Conservation (phyloP, 2,797 vertebrate genomes). For the Etheostoma perlongum region DNA sequence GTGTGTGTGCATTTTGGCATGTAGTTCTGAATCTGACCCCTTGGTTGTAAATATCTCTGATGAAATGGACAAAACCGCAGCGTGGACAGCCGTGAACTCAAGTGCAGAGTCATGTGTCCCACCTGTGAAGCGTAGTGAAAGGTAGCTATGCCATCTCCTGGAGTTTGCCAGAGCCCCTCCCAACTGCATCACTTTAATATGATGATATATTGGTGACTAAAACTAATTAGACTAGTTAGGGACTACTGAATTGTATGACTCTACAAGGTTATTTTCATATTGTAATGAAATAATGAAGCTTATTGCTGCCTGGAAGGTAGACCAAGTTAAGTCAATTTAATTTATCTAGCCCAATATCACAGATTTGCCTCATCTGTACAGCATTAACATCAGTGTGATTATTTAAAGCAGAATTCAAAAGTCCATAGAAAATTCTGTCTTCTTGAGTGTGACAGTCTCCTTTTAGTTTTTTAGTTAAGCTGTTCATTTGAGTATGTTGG, state of each 20-base stretch:
- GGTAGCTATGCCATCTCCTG: slow-evolving; percentile 85
- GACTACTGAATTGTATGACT: neutral
- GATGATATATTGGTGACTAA: neutral
- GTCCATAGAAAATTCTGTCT: too few species aligned
- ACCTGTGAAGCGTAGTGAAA: slow-evolving; percentile 88
- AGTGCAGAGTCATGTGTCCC: slow-evolving; percentile 87
- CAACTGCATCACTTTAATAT: slow-evolving; percentile 6
- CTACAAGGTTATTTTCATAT: neutral
- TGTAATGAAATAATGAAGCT: neutral
- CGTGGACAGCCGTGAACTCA: slow-evolving; percentile 91
- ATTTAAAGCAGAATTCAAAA: neutral
- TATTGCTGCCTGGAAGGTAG: neutral
- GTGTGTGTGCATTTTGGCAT: slow-evolving; percentile 80
- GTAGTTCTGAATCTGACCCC: slow-evolving; percentile 87
- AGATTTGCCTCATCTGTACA: too few species aligned
- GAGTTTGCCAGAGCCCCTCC: slow-evolving; percentile 36
- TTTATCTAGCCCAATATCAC: too few species aligned
- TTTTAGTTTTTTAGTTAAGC: neutral
- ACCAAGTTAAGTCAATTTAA: neutral
- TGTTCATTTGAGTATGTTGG: neutral
- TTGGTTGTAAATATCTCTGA: slow-evolving; percentile 95
- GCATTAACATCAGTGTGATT: neutral
- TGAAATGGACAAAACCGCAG: slow-evolving; percentile 93
- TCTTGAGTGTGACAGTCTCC: neutral
- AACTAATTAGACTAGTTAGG: neutral